A percentile compares a stretch with the other conserved stretches of the same genome.
Conservation (phyloP, 2,888 invertebrate genomes). For the Lasioglossum calceatum region DNA sequence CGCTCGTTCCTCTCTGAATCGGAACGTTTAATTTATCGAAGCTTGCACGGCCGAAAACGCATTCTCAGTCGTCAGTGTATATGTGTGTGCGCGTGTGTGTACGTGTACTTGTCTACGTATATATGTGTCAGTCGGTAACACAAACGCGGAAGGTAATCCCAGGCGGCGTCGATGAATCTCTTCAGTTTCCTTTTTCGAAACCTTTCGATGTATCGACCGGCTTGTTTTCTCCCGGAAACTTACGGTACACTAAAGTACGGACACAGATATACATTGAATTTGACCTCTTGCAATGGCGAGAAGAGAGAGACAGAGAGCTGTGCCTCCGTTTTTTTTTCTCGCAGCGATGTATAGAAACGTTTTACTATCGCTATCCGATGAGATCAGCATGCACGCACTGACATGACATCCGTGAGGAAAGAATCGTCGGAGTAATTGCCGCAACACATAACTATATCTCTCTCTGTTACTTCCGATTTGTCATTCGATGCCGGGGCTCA, state of each 20-base stretch:
- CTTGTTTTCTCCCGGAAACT: conserved; percentile 29
- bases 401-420: conserved; percentile 6
- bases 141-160: conserved; percentile 18
- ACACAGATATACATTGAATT: conserved; percentile 31
- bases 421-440: conserved; percentile 19
- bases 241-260: conserved; percentile 32
- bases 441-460: neutral
- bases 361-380: conserved; percentile 4
- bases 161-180: conserved; percentile 6
- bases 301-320: neutral
- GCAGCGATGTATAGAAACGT: conserved; percentile 15
- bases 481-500: conserved; percentile 27
- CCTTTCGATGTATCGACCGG: conserved; percentile 46
- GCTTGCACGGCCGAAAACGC: conserved; percentile 12
- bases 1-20: neutral
- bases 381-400: neutral
- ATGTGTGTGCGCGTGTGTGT: neutral
- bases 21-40: conserved; percentile 6
- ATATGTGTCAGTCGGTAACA: conserved; percentile 28
- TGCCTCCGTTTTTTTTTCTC: conserved; percentile 12
- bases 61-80: neutral
- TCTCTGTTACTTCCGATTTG: conserved; percentile 14
- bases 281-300: conserved; percentile 51
- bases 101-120: neutral
- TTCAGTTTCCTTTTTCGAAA: conserved; percentile 5